Percentiles rank a stretch among this genome's conserved stretches.
These are phyloP conservation scores for Hystrix brachyura DNA, from an alignment of 2,113 vertebrate genomes.

Conservation along the genomic window DNA sequence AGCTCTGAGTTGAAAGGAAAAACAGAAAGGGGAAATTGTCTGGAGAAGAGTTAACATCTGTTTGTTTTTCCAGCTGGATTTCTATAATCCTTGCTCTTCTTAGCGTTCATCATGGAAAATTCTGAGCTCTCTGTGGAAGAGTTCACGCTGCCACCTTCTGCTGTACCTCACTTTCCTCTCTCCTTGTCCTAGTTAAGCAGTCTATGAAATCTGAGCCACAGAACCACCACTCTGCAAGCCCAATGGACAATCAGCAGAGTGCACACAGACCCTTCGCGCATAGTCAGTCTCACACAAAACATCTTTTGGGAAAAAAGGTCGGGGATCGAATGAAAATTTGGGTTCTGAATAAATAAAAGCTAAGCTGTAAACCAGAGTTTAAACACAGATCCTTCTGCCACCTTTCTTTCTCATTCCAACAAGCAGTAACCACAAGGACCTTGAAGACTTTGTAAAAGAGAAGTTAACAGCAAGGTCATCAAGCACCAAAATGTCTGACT, in stretches of 20 bases:
- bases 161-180: background rate
- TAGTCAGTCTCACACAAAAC: background rate
- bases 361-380: background rate
- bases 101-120: background rate
- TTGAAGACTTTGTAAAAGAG: background rate
- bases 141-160: background rate
- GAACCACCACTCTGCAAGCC: background rate
- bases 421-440: background rate
- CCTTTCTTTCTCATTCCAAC: background rate
- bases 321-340: background rate
- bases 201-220: background rate
- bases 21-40: background rate
- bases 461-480: constrained; percentile 24
- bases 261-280: background rate
- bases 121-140: background rate
- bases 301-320: background rate
- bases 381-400: background rate
- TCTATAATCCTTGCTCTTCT: background rate
- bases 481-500: background rate
- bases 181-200: background rate
- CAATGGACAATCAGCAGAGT: background rate
- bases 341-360: background rate
- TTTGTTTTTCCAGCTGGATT: background rate
- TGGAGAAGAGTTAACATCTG: background rate
- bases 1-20: background rate